phyloP scores from a whole-genome alignment of 92 coral and sea anemone species.

The Actinernus sp. region DNA sequence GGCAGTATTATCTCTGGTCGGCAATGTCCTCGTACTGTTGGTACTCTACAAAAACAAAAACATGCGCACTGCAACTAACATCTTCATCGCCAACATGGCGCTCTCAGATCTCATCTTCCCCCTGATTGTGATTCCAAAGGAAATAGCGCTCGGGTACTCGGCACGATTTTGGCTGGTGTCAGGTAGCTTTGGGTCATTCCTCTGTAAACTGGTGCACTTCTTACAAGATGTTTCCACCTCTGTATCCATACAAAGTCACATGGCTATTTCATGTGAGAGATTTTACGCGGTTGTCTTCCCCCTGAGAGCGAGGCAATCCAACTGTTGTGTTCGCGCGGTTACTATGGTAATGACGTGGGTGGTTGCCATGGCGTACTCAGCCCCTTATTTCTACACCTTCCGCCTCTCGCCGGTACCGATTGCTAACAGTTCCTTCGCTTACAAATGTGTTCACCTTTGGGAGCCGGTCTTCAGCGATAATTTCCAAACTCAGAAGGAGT shows the following conservation, averaged over 20 bases:
- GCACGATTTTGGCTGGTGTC: conserved; percentile 41
- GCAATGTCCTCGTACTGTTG: conserved; percentile 45
- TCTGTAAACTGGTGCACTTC: conserved; percentile 51
- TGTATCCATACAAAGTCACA: conserved; percentile 52
- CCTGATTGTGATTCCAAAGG: conserved; percentile 44
- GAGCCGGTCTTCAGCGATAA: conserved; percentile 19
- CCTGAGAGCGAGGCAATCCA: conserved; percentile 36
- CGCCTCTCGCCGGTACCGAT: conserved; percentile 3
- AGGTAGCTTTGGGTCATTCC: conserved; percentile 45
- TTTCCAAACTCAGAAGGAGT: conserved; percentile 5
- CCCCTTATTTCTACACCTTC: conserved; percentile 46
- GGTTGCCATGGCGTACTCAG: conserved; percentile 21
- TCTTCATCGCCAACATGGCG: conserved; percentile 71
- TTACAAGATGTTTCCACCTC: conserved; percentile 52
- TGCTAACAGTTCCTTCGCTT: not conserved
- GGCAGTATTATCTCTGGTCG: conserved; percentile 15
- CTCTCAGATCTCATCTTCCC: conserved; percentile 57
- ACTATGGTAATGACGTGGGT: conserved; percentile 58
- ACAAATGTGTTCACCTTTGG: conserved; percentile 21
- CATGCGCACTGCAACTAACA: conserved; percentile 55
- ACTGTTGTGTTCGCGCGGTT: conserved; percentile 8
- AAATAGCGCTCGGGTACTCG: conserved; percentile 17
- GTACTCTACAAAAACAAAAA: conserved; percentile 46
- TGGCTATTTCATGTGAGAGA: conserved; percentile 59
- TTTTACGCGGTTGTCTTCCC: conserved; percentile 71